Base-by-base conservation (phyloP, 2,888 invertebrate genomes). In the Diogma glabrata region DNA sequence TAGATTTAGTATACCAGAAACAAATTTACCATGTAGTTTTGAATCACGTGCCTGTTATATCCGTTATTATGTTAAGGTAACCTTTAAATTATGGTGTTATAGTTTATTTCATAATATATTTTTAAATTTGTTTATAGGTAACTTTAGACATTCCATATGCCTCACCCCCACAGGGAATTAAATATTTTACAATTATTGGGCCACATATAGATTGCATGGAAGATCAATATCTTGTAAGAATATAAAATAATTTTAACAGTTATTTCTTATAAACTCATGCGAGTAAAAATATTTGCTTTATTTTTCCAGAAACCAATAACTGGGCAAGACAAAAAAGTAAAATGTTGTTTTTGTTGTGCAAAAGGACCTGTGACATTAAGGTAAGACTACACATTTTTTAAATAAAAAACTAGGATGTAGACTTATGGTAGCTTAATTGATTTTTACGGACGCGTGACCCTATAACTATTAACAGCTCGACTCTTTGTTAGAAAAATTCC, bases 1-100 rank as follows among this genome's bases (percentile, higher is more conserved):
- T 47, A 28, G 47, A 19, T 47, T 47, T 47, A 47, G 30, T 47
- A 47, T 47, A 47, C 47, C 47, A 19, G 47, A 47, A 47, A 47
- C 47, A 47, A 47, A 47, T 47, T 47, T 47, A 47, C 47, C 47
- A 28, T 47, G 47, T 47, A 47, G 47, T 47, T 47, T 47, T 30
- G 47, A 47, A 47, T 47, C 47, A 47, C 47, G 47, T 47, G 47
- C 47, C 47, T 47, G 47, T 30, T 28, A 47, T 28, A 47, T 47
- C 28, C 28, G 47, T 30, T 47, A 47, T 30, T 47, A 47, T 47
- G 30, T 47, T 47, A 47, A 47, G 30, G 47, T 47, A 28, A n/a
- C n/a, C n/a, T n/a, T 16, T 7, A 40, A 5, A 40, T 4, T 12
- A 28, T 28, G 10, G n/a, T 28, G 10, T 43, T 19, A 19, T 14